Percentiles rank a stretch among this genome's conserved stretches.
These are phyloP conservation scores for Lutjanus campechanus DNA, from an alignment of 2,797 vertebrate genomes.

Conservation along the genomic window DNA sequence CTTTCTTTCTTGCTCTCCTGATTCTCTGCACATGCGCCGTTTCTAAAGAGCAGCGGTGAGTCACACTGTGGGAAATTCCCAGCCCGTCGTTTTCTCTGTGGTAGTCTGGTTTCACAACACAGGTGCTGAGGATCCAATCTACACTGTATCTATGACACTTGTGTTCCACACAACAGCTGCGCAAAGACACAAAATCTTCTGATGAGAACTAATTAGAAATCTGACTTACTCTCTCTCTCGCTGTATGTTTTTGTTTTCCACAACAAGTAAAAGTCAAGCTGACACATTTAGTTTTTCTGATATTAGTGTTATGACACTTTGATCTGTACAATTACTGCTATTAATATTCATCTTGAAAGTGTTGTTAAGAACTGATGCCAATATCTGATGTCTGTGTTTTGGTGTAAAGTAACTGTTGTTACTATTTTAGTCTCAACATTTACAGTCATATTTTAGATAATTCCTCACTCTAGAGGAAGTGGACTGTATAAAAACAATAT, in stretches of 20 bases:
- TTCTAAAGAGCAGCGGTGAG: constrained; percentile 73
- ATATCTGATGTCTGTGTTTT: constrained; percentile 13
- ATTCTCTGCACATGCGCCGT: constrained; percentile 74
- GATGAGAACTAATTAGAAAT: constrained; percentile 52
- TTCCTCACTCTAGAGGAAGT: not conserved
- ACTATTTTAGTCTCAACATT: not conserved
- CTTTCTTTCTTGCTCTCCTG: constrained; percentile 61
- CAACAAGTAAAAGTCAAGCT: constrained; percentile 51
- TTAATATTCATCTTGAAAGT: constrained; percentile 19
- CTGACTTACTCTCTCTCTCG: constrained; percentile 32
- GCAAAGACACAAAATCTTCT: constrained; percentile 33
- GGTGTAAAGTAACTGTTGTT: not conserved
- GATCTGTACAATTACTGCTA: constrained; percentile 4
- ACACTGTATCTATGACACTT: constrained; percentile 66
- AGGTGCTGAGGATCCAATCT: constrained; percentile 79
- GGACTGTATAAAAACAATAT: not conserved
- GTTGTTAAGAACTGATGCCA: not conserved
- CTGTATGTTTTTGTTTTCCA: constrained; percentile 52
- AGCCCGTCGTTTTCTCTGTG: constrained; percentile 63
- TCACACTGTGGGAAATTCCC: constrained; percentile 90
- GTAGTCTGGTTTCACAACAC: constrained; percentile 78
- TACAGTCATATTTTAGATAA: not conserved
- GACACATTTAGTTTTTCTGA: constrained; percentile 39
- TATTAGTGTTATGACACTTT: constrained; percentile 17
- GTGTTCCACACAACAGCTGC: constrained; percentile 76